Percentiles rank a stretch among this genome's conserved stretches.
phyloP scores from a whole-genome alignment of 2,113 vertebrate genomes.

The Tiliqua scincoides region DNA sequence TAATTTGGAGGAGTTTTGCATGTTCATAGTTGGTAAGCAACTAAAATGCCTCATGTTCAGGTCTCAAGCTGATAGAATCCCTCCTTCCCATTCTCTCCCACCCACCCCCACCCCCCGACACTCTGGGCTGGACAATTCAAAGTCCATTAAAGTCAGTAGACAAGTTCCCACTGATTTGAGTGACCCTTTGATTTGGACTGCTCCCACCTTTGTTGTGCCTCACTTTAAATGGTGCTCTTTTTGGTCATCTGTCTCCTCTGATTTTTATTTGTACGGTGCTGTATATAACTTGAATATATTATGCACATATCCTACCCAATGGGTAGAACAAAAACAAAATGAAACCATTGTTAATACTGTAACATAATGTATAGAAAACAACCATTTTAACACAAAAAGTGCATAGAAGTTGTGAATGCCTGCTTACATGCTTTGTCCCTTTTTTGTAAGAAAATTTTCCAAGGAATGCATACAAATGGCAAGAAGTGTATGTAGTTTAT shows the following conservation, averaged over 20 bases:
- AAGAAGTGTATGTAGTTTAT: constrained; percentile 89
- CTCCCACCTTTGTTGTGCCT: constrained; percentile 92
- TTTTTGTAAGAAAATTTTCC: constrained; percentile 87
- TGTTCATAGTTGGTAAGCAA: constrained; percentile 80
- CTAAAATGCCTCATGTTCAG: constrained; percentile 85
- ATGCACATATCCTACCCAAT: constrained; percentile 99
- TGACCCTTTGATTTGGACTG: constrained; percentile 31
- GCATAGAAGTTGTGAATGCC: constrained; percentile 93
- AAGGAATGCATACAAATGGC: constrained; percentile 84
- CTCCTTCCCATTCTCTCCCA: constrained; percentile 88
- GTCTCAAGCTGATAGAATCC: constrained; percentile 84
- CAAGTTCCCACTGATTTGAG: not conserved
- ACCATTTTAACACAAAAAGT: constrained; percentile 88
- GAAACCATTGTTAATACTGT: constrained; percentile 92
- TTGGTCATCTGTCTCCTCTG: constrained; percentile 82
- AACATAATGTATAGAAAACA: constrained; percentile 93
- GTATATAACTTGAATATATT: constrained; percentile 97
- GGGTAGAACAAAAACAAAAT: constrained; percentile 88
- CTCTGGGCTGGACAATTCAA: constrained; percentile 51
- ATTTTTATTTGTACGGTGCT: constrained; percentile 92
- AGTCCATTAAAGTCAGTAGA: constrained; percentile 20
- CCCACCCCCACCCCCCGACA: too few relatives aligned
- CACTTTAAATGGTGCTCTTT: constrained; percentile 95
- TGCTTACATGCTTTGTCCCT: constrained; percentile 82
- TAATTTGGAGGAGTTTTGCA: constrained; percentile 81